A percentile compares a stretch with the other conserved stretches of the same genome.
phyloP scores from a whole-genome alignment of 2,113 vertebrate species.

The Proterorhinus semilunaris region DNA sequence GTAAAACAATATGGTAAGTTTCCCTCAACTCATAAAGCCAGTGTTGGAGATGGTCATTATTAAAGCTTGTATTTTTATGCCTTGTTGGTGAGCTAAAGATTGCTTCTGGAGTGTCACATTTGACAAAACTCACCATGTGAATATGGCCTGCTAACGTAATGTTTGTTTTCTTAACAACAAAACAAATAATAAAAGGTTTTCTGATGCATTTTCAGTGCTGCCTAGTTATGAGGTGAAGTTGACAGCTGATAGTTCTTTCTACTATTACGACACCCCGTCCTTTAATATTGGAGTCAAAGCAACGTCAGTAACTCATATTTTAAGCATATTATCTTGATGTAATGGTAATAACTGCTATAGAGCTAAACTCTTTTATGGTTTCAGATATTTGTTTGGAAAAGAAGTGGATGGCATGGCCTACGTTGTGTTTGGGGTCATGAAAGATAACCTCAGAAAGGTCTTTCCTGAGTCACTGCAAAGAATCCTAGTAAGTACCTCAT shows the following conservation, averaged over 20 bases:
- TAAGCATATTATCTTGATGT: background rate
- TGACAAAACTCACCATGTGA: no score
- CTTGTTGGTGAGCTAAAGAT: no score
- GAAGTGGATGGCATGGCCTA: slow-evolving; percentile 74
- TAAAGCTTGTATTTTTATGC: slow-evolving; percentile 6
- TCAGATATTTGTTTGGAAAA: slow-evolving; percentile 83
- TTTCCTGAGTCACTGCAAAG: slow-evolving; percentile 75
- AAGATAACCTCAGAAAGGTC: slow-evolving; percentile 57
- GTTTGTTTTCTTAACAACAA: background rate
- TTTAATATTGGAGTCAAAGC: slow-evolving; percentile 73
- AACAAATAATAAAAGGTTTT: background rate
- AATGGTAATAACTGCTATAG: background rate
- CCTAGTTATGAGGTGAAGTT: slow-evolving; percentile 83
- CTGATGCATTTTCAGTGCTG: slow-evolving; percentile 56
- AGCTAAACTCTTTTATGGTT: background rate
- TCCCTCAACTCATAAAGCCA: background rate
- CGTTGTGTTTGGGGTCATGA: slow-evolving; percentile 80
- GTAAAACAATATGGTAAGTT: slow-evolving; percentile 75
- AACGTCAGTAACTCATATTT: slow-evolving; percentile 41
- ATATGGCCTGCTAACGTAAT: background rate
- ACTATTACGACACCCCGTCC: slow-evolving; percentile 69
- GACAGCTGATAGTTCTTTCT: slow-evolving; percentile 65
- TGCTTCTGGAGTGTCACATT: no score
- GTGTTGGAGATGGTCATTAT: background rate
- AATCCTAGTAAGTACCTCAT: slow-evolving; percentile 59